Percentiles rank a stretch among this genome's conserved stretches.
Evolutionary conservation across 2,888 invertebrate species (phyloP).

Genomic region (Conops quadrifasciatus): DNA sequence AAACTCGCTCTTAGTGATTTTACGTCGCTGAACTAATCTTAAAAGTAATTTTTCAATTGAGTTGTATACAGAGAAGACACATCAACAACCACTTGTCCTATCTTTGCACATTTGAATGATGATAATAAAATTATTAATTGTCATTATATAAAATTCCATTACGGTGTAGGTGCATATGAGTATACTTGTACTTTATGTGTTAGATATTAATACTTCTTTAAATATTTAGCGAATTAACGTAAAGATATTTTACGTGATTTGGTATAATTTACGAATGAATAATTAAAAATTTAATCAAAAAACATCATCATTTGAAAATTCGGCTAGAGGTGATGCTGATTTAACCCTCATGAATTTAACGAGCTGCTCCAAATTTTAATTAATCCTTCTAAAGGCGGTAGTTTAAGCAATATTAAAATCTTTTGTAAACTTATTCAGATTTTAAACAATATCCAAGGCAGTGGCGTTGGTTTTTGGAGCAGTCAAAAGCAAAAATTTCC

Average conservation of each 20-base stretch:
- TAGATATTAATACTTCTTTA: not conserved
- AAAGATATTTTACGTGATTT: not conserved
- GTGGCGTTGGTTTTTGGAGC: too few species aligned
- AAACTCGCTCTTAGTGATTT: too few species aligned
- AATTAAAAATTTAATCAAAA: not conserved
- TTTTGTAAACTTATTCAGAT: too few species aligned
- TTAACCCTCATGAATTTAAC: too few species aligned
- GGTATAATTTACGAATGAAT: not conserved
- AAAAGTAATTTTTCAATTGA: conserved; percentile 25
- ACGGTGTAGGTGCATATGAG: too few species aligned
- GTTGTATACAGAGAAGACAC: conserved; percentile 4
- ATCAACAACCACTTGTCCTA: not conserved
- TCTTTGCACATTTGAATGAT: not conserved
- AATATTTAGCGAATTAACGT: not conserved
- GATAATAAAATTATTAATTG: conserved; percentile 10
- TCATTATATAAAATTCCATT: not conserved
- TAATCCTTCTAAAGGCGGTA: too few species aligned
- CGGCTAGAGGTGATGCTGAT: too few species aligned
- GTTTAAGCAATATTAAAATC: too few species aligned
- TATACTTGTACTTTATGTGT: not conserved
- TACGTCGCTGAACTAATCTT: conserved; percentile 10
- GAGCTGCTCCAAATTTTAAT: too few species aligned
- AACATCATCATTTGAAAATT: too few species aligned
- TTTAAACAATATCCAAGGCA: too few species aligned
- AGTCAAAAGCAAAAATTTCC: too few species aligned